Evolutionary conservation across 2,888 invertebrate genomes (phyloP), one percentile per base, ranked within the genome.

Genomic region (Corythucha ciliata): DNA sequence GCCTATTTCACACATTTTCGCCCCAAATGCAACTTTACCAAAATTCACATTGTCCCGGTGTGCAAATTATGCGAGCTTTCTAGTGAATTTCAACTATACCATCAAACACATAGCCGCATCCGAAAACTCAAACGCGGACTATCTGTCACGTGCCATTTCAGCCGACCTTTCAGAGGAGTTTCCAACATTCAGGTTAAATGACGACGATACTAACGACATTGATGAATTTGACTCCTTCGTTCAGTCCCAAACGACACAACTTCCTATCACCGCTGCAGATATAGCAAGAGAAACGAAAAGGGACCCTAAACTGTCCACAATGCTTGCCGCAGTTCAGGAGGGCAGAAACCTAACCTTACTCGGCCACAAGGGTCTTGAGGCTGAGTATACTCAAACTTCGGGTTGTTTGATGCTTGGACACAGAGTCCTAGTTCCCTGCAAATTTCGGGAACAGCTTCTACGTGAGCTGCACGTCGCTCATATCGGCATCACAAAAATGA

Each of bases 11-110:
- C n/a, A n/a, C n/a, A n/a, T n/a, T n/a, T n/a, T n/a, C n/a, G n/a
- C n/a, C n/a, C n/a, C n/a, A n/a, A n/a, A n/a, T n/a, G n/a, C n/a
- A n/a, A n/a, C n/a, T n/a, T n/a, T n/a, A n/a, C n/a, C n/a, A n/a
- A n/a, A n/a, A n/a, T 57, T 63, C 58, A 1, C 57, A 68, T 10
- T 39, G 61, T 12, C 67, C 67, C 2, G 67, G 68, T 55, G 63
- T 66, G 52, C 61, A 67, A 44, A 51, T 26, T 51, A 52, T 2
- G 40, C 32, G 8, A 40, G 22, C n/a, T 52, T 40, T n/a, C 40
- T 48, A 4, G 20, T 29, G 3, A 41, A 48, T 20, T 48, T 48
- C 33, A 21, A 37, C 12, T 14, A 46, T 22, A 22, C 32, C 22
- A 21, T 41, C 37, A n/a, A n/a, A n/a, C n/a, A n/a, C n/a, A n/a